Conservation (phyloP, 2,113 vertebrate species). For the Microcebus tavaratra region DNA sequence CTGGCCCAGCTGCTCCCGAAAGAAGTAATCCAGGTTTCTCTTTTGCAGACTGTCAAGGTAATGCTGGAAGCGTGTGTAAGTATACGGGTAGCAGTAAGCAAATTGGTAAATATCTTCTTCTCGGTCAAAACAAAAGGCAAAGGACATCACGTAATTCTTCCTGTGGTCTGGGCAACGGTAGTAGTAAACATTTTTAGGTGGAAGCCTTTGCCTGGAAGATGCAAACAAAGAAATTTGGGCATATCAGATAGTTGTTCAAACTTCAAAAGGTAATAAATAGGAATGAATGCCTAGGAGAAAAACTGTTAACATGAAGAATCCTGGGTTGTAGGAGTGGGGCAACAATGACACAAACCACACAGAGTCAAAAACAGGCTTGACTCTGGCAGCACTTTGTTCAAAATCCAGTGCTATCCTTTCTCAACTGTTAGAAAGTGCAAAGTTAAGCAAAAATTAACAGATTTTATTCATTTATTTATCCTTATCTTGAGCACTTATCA, state of each 20-base stretch:
- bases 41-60: constrained; percentile 94
- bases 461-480: background rate
- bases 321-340: background rate
- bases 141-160: constrained; percentile 98
- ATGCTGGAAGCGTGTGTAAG: constrained; percentile 96
- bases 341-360: background rate
- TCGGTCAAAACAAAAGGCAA: constrained; percentile 97
- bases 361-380: background rate
- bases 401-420: background rate
- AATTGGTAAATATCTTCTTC: constrained; percentile 97
- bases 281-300: background rate
- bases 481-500: background rate
- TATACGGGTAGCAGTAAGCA: constrained; percentile 98
- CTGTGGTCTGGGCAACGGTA: constrained; percentile 97
- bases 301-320: background rate
- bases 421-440: background rate
- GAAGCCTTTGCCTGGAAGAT: constrained; percentile 94
- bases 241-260: background rate
- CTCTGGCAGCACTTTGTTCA: background rate
- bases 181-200: constrained; percentile 98
- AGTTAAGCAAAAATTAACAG: background rate
- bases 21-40: constrained; percentile 93
- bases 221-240: constrained; percentile 32
- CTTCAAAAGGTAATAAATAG: background rate
- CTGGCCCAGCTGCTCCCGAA: constrained; percentile 93